Percentiles rank a stretch among this genome's conserved stretches.
These are phyloP conservation scores for Agrochola lychnidis DNA, from an alignment of 2,888 invertebrate genomes.

Conservation along the genomic window DNA sequence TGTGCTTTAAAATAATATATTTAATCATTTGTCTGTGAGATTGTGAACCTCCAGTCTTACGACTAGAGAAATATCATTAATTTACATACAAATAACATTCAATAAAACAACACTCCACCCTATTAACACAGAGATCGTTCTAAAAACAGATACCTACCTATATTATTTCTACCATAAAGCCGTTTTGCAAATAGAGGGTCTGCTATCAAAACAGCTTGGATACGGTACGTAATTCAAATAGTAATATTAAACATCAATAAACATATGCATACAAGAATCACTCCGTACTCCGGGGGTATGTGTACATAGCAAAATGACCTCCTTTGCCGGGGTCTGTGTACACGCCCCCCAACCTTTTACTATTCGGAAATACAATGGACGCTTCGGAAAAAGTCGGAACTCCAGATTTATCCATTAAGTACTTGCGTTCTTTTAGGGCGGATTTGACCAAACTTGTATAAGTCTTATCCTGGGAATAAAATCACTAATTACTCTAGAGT, in stretches of 20 bases:
- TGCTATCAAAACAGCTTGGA: conserved; percentile 36
- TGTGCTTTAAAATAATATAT: background rate
- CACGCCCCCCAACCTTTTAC: conserved; percentile 35
- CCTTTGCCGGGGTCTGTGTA: conserved; percentile 38
- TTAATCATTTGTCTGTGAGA: background rate
- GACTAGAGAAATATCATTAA: no score
- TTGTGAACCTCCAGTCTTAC: background rate
- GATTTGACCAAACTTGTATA: no score
- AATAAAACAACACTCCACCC: conserved; percentile 1
- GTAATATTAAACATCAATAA: conserved; percentile 60
- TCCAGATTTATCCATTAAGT: conserved; percentile 13
- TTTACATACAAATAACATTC: background rate
- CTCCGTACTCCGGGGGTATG: conserved; percentile 38
- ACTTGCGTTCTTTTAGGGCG: background rate
- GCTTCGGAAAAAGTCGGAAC: conserved; percentile 4
- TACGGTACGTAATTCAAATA: conserved; percentile 50
- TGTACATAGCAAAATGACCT: conserved; percentile 58
- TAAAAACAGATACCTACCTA: background rate
- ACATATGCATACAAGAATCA: conserved; percentile 52
- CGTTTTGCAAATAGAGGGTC: conserved; percentile 17
- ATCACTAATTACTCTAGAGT: no score
- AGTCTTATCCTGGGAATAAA: no score
- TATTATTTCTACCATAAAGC: conserved; percentile 6
- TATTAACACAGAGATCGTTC: background rate
- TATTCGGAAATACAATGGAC: conserved; percentile 47